These are phyloP conservation scores for Sipha maydis DNA, from an alignment of 2,888 invertebrate genomes.

Conservation along the genomic window DNA sequence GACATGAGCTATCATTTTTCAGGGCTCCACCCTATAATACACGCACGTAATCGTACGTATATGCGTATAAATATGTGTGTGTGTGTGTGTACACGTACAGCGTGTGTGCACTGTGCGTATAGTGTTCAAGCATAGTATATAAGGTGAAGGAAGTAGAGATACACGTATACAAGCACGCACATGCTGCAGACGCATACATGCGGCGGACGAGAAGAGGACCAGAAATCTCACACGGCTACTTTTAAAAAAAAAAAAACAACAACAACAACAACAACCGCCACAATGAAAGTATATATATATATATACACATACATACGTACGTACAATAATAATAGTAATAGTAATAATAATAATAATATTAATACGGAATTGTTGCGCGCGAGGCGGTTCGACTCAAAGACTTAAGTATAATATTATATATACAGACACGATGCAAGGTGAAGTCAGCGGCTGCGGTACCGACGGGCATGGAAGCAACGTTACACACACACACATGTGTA, in stretches of 20 bases:
- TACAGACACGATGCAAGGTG: neutral
- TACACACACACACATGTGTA: neutral
- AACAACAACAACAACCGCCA: neutral
- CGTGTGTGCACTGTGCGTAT: too few relatives aligned
- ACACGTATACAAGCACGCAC: too few relatives aligned
- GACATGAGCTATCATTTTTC: slow-evolving; percentile 48
- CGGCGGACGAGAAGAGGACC: neutral
- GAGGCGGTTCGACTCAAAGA: slow-evolving; percentile 50
- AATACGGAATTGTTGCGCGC: slow-evolving; percentile 27
- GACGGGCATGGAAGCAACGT: slow-evolving; percentile 25
- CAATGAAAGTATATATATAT: neutral
- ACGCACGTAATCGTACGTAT: neutral
- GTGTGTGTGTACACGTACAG: neutral
- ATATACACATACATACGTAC: neutral
- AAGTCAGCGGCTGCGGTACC: slow-evolving; percentile 20
- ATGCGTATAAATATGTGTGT: neutral
- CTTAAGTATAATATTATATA: neutral
- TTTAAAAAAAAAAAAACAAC: neutral
- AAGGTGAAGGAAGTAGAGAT: too few relatives aligned
- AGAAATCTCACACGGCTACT: slow-evolving; percentile 15
- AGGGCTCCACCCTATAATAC: slow-evolving; percentile 45
- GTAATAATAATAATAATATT: neutral
- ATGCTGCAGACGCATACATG: neutral
- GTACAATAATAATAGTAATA: neutral
- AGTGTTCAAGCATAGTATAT: too few relatives aligned